Percentiles rank a stretch among this genome's conserved stretches.
Evolutionary conservation across 2,113 vertebrate species (phyloP).

Genomic region (Herpetotheres cachinnans): DNA sequence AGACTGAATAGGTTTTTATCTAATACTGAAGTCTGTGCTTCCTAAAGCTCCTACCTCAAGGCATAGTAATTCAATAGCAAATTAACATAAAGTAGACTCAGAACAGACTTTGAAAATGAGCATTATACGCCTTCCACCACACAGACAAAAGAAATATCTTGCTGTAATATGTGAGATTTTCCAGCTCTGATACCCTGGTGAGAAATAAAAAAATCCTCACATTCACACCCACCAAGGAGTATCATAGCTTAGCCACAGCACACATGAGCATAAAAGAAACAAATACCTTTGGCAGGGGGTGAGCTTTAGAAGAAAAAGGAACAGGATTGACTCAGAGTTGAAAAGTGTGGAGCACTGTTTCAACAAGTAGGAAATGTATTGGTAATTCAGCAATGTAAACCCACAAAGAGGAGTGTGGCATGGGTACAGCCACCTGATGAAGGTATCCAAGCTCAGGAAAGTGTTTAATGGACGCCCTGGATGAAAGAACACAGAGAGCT

Average conservation of each 20-base stretch:
- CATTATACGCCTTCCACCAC: background rate
- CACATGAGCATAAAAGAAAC: background rate
- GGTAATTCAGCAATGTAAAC: background rate
- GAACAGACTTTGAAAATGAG: conserved; percentile 30
- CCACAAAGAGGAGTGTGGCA: background rate
- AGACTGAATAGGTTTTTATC: conserved; percentile 37
- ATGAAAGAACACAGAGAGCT: background rate
- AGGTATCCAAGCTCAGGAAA: background rate
- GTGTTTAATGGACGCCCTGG: background rate
- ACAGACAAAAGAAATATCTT: background rate
- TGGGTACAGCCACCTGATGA: background rate
- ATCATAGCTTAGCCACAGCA: background rate
- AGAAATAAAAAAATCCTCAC: background rate
- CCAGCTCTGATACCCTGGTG: background rate
- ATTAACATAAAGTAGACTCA: conserved; percentile 40
- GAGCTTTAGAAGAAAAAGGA: background rate
- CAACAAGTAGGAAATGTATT: background rate
- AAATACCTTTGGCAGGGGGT: background rate
- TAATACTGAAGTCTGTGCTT: background rate
- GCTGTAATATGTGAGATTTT: background rate
- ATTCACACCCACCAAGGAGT: too few species aligned
- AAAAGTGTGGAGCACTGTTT: background rate
- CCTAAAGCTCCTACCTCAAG: conserved; percentile 9
- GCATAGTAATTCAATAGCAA: conserved; percentile 31
- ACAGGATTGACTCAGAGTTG: background rate